phyloP scores from a whole-genome alignment of 2,888 invertebrate species.

The Onthophagus sagittarius region DNA sequence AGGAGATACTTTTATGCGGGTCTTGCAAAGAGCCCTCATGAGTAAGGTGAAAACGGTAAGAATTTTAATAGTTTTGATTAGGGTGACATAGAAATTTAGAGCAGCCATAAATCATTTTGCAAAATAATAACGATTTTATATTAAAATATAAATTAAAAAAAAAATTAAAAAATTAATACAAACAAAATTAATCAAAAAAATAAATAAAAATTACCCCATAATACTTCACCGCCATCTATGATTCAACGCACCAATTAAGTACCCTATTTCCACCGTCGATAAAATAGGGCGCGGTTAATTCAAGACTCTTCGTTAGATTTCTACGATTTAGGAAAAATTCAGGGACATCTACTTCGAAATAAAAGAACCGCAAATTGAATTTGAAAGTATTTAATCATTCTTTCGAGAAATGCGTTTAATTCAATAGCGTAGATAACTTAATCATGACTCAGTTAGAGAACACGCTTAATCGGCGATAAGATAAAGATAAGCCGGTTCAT shows the following conservation, averaged over 20 bases:
- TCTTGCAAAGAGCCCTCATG: neutral
- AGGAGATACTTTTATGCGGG: neutral
- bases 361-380: neutral
- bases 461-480: neutral
- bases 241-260: neutral
- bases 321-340: neutral
- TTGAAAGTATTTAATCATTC: slow-evolving; percentile 1
- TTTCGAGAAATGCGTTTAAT: neutral
- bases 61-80: neutral
- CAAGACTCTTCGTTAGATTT: neutral
- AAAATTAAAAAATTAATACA: neutral
- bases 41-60: neutral
- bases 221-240: neutral
- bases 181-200: slow-evolving; percentile 13
- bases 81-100: neutral
- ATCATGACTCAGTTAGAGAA: neutral
- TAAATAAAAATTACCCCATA: neutral
- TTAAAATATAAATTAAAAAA: neutral
- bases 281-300: neutral
- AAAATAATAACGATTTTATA: neutral
- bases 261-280: neutral
- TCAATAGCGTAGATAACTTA: neutral
- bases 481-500: neutral
- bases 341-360: slow-evolving; percentile 8
- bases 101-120: neutral